phyloP scores from a whole-genome alignment of 53 echinoderm and acorn worm genomes.

The Temnopleurus reevesii region DNA sequence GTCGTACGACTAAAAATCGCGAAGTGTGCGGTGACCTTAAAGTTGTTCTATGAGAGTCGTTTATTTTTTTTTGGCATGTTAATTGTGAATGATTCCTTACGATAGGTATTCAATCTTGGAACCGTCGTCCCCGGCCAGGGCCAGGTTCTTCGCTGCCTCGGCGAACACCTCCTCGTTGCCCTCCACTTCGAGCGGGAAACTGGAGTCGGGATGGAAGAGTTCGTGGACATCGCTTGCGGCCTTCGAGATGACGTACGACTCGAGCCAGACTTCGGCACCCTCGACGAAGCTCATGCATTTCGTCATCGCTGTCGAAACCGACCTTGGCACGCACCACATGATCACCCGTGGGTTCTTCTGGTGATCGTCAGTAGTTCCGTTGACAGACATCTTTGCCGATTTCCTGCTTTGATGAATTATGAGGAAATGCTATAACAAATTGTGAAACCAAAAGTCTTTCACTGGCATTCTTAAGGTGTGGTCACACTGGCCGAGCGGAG shows the following conservation, averaged over 20 bases:
- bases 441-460: too few relatives aligned
- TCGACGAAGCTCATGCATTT: slow-evolving; percentile 56
- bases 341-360: slow-evolving; percentile 37
- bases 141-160: not conserved
- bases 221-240: not conserved
- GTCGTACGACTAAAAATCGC: too few relatives aligned
- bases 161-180: slow-evolving; percentile 18
- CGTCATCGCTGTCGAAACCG: slow-evolving; percentile 44
- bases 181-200: slow-evolving; percentile 4
- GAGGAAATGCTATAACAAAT: too few relatives aligned
- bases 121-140: slow-evolving; percentile 17
- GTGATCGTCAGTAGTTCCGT: not conserved
- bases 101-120: too few relatives aligned
- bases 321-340: slow-evolving; percentile 55
- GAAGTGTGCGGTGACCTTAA: too few relatives aligned
- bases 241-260: slow-evolving; percentile 44
- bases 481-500: too few relatives aligned
- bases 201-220: not conserved
- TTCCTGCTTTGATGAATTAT: too few relatives aligned
- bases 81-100: too few relatives aligned
- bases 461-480: too few relatives aligned
- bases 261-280: slow-evolving; percentile 46
- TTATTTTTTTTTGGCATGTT: too few relatives aligned
- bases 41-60: too few relatives aligned
- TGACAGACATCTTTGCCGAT: not conserved